Base-by-base conservation (phyloP, 2,888 invertebrate species). In the Cremastinae sp. region DNA sequence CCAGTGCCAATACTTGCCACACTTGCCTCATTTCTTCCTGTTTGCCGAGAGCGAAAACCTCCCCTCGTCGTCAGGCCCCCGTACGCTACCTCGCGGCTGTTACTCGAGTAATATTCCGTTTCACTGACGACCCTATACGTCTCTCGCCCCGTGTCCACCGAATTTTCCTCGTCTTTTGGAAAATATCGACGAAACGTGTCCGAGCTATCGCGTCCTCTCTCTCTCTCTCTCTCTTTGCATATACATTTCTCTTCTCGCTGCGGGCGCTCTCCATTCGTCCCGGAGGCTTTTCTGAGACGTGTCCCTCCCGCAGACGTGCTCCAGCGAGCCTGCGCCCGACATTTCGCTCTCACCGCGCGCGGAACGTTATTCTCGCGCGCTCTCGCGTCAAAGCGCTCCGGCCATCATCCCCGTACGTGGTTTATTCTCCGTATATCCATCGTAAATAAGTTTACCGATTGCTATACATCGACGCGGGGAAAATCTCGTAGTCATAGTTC, bases 131-230 rank as follows among this genome's bases (percentile, higher is more conserved):
- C 28, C 28, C 81, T 82, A 81, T 59, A 68, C 38, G 34, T 53
- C 68, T 69, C 68, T 20, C 56, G 14, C 47, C 1, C 79, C 79
- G 79, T 74, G 54, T 45, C 43, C 70, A 70, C 61, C 62, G 36
- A 20, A 62, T 51, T 38, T 79, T 82, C 81, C 76, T 80, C 82
- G 81, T 81, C 79, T 81, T 79, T 80, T 78, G 77, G 78, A 82
- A 85, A 80, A 84, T 85, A 85, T 85, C 81, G 84, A 75, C 70
- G 73, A 79, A 73, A 85, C 85, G 85, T 85, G 85, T 82, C 78
- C 75, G 62, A 28, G 28, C 28, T 28, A 28, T 28, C 28, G 66
- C 18, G 34, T 10, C 78, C 72, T 69, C 59, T 12, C 18, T 34
- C 12, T 47, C 20, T 10, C 56, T 28, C 80, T 78, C 73, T 62